Conservation (phyloP, 2,113 vertebrate genomes). For the Zingel zingel region DNA sequence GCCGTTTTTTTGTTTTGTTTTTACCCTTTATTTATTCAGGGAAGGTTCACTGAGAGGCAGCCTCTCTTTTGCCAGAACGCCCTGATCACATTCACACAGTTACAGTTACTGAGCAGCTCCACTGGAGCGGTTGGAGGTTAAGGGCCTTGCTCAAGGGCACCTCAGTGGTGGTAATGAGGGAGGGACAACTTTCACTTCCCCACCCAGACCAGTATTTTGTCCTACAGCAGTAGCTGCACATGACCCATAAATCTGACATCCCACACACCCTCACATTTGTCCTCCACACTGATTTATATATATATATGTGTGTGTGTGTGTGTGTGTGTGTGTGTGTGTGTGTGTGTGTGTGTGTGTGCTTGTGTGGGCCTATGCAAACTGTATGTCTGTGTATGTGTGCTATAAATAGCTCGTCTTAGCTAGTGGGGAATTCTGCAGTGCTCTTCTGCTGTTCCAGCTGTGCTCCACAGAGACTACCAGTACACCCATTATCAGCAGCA, state of each 20-base stretch:
- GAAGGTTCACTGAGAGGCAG: too few species aligned
- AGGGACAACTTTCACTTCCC: too few species aligned
- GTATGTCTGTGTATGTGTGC: slow-evolving; percentile 52
- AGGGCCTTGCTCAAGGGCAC: too few species aligned
- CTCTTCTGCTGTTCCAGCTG: slow-evolving; percentile 73
- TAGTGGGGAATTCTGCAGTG: slow-evolving; percentile 81
- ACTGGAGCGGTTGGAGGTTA: too few species aligned
- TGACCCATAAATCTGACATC: slow-evolving; percentile 60
- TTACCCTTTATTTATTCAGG: too few species aligned
- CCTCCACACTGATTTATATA: slow-evolving; percentile 26
- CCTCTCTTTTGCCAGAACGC: too few species aligned
- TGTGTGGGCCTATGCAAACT: slow-evolving; percentile 54
- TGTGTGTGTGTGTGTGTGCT: background rate
- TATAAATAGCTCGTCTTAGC: slow-evolving; percentile 80
- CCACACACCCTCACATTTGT: slow-evolving; percentile 2
- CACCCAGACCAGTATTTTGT: slow-evolving; percentile 60
- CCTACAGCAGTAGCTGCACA: background rate
- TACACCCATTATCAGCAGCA: slow-evolving; percentile 58
- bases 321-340: background rate
- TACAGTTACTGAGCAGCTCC: too few species aligned
- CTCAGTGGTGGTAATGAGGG: too few species aligned
- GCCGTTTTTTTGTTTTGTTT: too few species aligned
- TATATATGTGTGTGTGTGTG: slow-evolving; percentile 9
- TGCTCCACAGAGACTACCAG: slow-evolving; percentile 65
- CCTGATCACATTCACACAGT: too few species aligned